Evolutionary conservation across 2,113 vertebrate genomes (phyloP), one percentile per base, ranked within the genome.

Genomic region (Diglossa brunneiventris): DNA sequence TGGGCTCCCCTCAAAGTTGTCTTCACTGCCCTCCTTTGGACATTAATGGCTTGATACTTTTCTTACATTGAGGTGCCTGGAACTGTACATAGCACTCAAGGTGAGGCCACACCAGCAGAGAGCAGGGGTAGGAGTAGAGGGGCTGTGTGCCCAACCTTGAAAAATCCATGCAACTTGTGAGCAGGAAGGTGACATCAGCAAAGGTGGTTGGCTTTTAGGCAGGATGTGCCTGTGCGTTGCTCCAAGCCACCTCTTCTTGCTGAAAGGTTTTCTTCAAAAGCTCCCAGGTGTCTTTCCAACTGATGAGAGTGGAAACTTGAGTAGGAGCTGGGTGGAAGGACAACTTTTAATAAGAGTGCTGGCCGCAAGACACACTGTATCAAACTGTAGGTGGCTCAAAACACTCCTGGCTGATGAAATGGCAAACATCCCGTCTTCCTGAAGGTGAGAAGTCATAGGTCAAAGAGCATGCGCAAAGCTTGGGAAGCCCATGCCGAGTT

Each of bases 221-320:
- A 15, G n/a, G 24, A 47, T 27, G 10, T 9, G 7, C 26, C 39
- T 33, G 4, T 23, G 26, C 6, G 0, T 13, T 19, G 20, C 37
- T 33, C 41, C 13, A 1, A 30, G 41, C 6, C 0, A 2, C 14
- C 6, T 22, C 15, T 2, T 8, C 13, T n/a, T 11, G 30, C 21
- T 41, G 30, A 47, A 13, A 10, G 22, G 19, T 41, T 85, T 72
- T 42, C 33, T 7, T 50, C 67, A 33, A 30, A 76, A 37, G 20
- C 1, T 0, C 7, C 0, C 6, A 7, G 7, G 7, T n/a, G 22
- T 20, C 26, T 31, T 52, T 41, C 18, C 24, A 35, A 5, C 7
- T 0, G 0, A 5, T 23, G 9, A 24, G 9, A 1, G 0, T 0
- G 1, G 50, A 64, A 63, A 23, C 10, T 13, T 58, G 5, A 7